phyloP scores from a whole-genome alignment of 2,113 vertebrate species.

The Leiothrix lutea region DNA sequence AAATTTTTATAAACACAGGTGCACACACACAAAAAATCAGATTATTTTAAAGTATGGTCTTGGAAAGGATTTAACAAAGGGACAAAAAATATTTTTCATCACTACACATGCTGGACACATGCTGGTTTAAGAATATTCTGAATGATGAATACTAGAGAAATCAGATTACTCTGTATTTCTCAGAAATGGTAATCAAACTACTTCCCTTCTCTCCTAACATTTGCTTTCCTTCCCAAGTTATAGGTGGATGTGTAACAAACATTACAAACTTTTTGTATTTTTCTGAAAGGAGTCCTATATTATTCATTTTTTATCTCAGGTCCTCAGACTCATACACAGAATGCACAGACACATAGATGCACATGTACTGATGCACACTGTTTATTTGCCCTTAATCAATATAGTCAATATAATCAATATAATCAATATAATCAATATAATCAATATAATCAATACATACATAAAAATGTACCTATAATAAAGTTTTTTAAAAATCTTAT shows the following conservation, averaged over 20 bases:
- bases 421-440: not conserved
- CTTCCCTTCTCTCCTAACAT: not conserved
- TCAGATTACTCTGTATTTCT: not conserved
- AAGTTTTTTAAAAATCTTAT: not conserved
- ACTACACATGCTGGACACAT: not conserved
- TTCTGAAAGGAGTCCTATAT: not conserved
- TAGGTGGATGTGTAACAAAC: not conserved
- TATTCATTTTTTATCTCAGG: not conserved
- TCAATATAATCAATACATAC: rapidly evolving
- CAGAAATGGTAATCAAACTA: not conserved
- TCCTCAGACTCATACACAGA: not conserved
- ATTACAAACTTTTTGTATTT: not conserved
- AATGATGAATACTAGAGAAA: not conserved
- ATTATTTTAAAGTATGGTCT: not conserved
- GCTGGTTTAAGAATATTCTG: not conserved
- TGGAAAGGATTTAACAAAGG: not conserved
- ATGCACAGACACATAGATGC: not conserved
- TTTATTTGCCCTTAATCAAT: too few species aligned
- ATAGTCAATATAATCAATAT: not conserved
- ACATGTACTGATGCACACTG: not conserved
- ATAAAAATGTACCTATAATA: not conserved
- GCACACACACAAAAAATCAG: not conserved
- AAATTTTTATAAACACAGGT: not conserved
- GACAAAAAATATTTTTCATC: not conserved
- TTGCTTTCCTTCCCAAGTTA: not conserved